Evolutionary conservation across 2,113 vertebrate species (phyloP), one percentile per base, ranked within the genome.

Genomic region (Coptodon rendalli): DNA sequence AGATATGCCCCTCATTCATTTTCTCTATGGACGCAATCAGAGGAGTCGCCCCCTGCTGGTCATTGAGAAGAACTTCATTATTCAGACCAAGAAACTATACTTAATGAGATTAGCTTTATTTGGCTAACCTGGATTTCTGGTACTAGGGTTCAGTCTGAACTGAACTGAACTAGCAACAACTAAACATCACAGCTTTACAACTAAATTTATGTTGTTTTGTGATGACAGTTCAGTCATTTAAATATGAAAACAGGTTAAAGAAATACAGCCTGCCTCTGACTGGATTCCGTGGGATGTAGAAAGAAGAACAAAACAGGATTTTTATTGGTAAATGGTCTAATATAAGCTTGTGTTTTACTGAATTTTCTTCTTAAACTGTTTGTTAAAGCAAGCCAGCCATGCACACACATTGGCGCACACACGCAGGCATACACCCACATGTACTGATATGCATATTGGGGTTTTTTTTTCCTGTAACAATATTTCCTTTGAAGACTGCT

Each of bases 391-490:
- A 78, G 73, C 45, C 45, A 50, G 73, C 4, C 45, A 52, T 12
- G 43, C 24, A 31, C 43, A 78, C 71, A 50, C 43, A 78, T 19
- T 48, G 40, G 22, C 27, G 16, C 45, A 34, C 17, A 52, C 73
- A 78, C 1, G 4, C 5, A n/a, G 24, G 6, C 71, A 50, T 31
- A 78, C 45, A 78, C 27, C 71, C 43, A 78, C 24, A 78, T 78
- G 43, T 19, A 78, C 45, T 19, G 45, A 78, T 52, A 78, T 4
- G 45, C 45, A 78, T 52, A 54, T 80, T 56, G 8, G 61, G 14
- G 0, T 0, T 3, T 1, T 2, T 29, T 19, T 43, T 61, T 0
- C 59, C 19, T 7, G 11, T 57, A 73, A 71, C 29, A 81, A 48
- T n/a, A 40, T 61, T 79, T 86, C 19, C 29, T 85, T 86, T 82